Evolutionary conservation across 2,888 invertebrate species (phyloP), one percentile per base, ranked within the genome.

Genomic region (Tenthredo livida): DNA sequence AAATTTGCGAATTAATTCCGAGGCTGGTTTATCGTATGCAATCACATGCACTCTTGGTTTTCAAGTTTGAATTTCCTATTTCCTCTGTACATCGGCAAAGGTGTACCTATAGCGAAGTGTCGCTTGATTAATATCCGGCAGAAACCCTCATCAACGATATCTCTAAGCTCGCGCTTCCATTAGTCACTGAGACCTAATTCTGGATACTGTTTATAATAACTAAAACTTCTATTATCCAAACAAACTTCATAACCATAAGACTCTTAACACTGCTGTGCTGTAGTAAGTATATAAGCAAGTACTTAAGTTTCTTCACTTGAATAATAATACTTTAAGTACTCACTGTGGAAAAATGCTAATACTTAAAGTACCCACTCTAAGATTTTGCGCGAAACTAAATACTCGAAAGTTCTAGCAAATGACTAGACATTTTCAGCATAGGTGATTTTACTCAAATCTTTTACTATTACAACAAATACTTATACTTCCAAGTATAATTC

Each of bases 111-210:
- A 21, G 43, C 73, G 12, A 73, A 25, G 43, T 73, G 73, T 73
- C n/a, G 21, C 43, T 15, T 73, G 25, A 73, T 73, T 73, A 73
- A 73, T 73, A 73, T 73, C 40, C 73, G 73, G 73, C 21, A 73
- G 15, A 25, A 21, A 73, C 73, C 73, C 43, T 73, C 40, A 43
- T 73, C 73, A 73, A n/a, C 43, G 43, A 73, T 73, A 73, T 43
- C 21, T 21, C 43, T 21, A 43, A 73, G 21, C 73, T 15, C 40
- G 17, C 73, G 7, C 73, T 25, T 73, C 43, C 37, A 73, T 73
- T 73, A 73, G 73, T 73, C 29, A 43, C 40, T 21, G 43, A n/a
- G 7, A 61, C n/a, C 73, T 73, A 43, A 40, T 73, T 70, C 70
- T 70, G 70, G 33, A 70, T 33, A 37, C 37, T 70, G 70, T 33